Percentiles rank a stretch among this genome's conserved stretches.
phyloP scores from a whole-genome alignment of 2,113 vertebrate genomes.

The Geococcyx californianus region DNA sequence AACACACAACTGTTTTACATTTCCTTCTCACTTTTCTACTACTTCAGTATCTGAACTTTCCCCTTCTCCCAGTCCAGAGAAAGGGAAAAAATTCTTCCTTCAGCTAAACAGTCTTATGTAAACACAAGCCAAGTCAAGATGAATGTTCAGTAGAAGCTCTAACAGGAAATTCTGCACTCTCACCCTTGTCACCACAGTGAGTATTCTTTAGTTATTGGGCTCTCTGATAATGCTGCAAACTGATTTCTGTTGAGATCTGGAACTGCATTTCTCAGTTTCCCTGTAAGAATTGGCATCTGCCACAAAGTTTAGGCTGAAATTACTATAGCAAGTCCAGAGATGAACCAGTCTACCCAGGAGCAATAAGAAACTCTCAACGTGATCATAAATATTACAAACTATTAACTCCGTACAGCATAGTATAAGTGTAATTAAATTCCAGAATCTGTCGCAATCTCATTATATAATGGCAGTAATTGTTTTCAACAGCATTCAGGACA shows the following conservation, averaged over 20 bases:
- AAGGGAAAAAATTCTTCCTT: not conserved
- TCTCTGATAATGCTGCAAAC: not conserved
- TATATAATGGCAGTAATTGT: not conserved
- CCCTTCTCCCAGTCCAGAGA: not conserved
- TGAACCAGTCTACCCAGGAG: not conserved
- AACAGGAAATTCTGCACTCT: not conserved
- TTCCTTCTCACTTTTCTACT: not conserved
- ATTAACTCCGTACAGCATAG: not conserved
- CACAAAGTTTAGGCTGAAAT: not conserved
- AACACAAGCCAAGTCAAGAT: fast-evolving
- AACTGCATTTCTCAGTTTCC: not conserved
- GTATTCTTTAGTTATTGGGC: not conserved
- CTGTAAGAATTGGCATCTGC: not conserved
- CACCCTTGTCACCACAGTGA: not conserved
- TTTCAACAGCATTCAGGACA: not conserved
- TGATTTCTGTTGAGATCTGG: not conserved
- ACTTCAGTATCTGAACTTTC: not conserved
- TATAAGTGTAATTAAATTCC: not conserved
- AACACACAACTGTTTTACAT: not conserved
- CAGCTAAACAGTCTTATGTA: not conserved
- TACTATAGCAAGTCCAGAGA: not conserved
- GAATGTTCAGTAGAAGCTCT: not conserved
- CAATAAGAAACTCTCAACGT: not conserved
- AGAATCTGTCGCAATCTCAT: not conserved
- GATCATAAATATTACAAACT: no score